These are phyloP conservation scores for Cheilosia vulpina DNA, from an alignment of 2,888 invertebrate genomes.

Conservation along the genomic window DNA sequence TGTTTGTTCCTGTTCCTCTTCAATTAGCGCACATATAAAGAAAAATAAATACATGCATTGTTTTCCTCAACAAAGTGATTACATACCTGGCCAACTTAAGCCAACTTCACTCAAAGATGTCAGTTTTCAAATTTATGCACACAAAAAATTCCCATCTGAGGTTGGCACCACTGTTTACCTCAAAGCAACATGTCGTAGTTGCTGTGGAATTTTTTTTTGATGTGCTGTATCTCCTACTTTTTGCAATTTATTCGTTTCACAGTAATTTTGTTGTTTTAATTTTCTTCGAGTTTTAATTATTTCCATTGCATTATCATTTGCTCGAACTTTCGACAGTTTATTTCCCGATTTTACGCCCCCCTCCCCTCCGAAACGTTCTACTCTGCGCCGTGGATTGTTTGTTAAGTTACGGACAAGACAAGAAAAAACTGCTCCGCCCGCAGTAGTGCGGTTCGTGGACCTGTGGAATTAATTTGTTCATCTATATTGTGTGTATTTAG, in stretches of 20 bases:
- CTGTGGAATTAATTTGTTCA: constrained; percentile 58
- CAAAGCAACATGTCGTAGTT: constrained; percentile 75
- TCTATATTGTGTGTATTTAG: neutral
- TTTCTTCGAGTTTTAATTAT: constrained; percentile 44
- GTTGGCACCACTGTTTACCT: constrained; percentile 68
- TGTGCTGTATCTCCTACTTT: constrained; percentile 74
- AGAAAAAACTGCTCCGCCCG: constrained; percentile 66
- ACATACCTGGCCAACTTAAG: constrained; percentile 1
- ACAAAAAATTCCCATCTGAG: constrained; percentile 42
- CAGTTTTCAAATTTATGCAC: constrained; percentile 38
- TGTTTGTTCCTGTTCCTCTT: too few species aligned
- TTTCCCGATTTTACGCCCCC: neutral
- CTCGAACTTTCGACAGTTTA: constrained; percentile 6
- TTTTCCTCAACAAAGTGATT: neutral
- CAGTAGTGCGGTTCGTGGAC: constrained; percentile 69
- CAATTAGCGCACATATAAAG: too few species aligned
- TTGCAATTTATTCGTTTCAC: constrained; percentile 66
- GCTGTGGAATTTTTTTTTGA: constrained; percentile 73
- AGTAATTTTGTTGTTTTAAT: constrained; percentile 53
- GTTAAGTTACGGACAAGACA: constrained; percentile 16
- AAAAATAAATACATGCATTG: too few species aligned
- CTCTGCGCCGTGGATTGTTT: constrained; percentile 39
- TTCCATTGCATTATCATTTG: constrained; percentile 3
- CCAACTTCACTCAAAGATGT: constrained; percentile 53
- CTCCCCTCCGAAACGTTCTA: constrained; percentile 16